Base-by-base conservation (phyloP, 2,888 invertebrate species). In the Erebia aethiops region DNA sequence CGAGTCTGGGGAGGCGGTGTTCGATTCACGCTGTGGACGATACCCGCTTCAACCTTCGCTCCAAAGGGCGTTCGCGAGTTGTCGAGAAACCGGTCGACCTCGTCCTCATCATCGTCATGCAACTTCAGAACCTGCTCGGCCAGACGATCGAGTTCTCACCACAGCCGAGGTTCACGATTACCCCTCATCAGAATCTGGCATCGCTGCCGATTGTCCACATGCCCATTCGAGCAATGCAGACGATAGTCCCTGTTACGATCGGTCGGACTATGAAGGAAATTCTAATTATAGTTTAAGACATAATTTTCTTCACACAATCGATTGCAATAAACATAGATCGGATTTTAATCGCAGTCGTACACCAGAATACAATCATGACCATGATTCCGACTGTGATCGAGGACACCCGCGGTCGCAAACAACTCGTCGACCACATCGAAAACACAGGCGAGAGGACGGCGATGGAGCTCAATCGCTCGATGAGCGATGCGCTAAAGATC, bases 21-120 rank as follows among this genome's bases (percentile, higher is more conserved):
- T 96, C 91, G 96, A 96, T 87, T 95, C 96, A 75, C 96, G 96
- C 72, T 96, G 96, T 78, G 96, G 96, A 76, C 95, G 95, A 73
- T 96, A 96, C 84, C 96, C 85, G 63, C 88, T 85, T 68, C 96
- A 84, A 75, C 95, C 96, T 13, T 81, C 88, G n/a, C 84, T 93
- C 67, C 92, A 92, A 77, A 85, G 91, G 71, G 86, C 88, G 4
- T 93, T 91, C 75, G 91, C 93, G 77, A 93, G 92, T 78, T 93
- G 92, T 74, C 88, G 93, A 76, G 93, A 92, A 73, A 80, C 85
- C 9, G 82, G 86, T 43, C 86, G 90, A 18, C 92, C 91, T 1
- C 85, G 92, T 7, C 90, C 90, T 0, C 87, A 89, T 73, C 92
- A 92, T 76, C 89, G 92, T 21, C 92, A 92, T 78, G 92, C 91